Base-by-base conservation (phyloP, 2,797 vertebrate genomes). In the Crocidura indochinensis region DNA sequence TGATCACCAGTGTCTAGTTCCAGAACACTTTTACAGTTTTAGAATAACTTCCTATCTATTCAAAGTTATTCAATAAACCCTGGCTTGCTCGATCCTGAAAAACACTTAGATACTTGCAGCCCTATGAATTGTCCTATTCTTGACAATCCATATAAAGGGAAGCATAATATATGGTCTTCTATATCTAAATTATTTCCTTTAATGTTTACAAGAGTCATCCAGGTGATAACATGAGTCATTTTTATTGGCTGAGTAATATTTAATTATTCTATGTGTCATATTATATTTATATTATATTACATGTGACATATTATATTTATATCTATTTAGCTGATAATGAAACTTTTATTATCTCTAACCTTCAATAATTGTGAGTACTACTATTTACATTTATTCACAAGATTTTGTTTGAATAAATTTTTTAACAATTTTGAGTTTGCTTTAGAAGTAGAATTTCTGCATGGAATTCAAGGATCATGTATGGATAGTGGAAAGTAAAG, bases 11-110 rank as follows among this genome's bases (percentile, higher is more conserved):
- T 88, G 69, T 47, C 14, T 68, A 84, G 62, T 83, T 92, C 9
- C 27, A 56, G 38, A 90, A 82, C 29, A 83, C 62, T 83, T 84
- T 84, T 11, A 71, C 47, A 62, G 78, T n/a, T 44, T 46, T 12
- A 67, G 31, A 74, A 62, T 74, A 60, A 77, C 19, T 7, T 3
- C 24, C 20, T 72, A 51, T 76, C 24, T 67, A 44, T 65, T 85
- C 62, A 20, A n/a, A 74, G 73, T 51, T 17, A 53, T 24, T 79
- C 15, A 10, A 19, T 2, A 38, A 44, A 51, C 2, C 6, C 2
- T 31, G 1, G 46, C 11, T 3, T 19, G 2, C 26, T 8, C 38
- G 44, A 1, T 27, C 22, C n/a, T 47, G 3, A 9, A 7, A 77
- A 31, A 1, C 17, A 86, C 46, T 56, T 85, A 60, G 38, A 53